phyloP scores from a whole-genome alignment of 2,888 invertebrate genomes.

The Achlya flavicornis region DNA sequence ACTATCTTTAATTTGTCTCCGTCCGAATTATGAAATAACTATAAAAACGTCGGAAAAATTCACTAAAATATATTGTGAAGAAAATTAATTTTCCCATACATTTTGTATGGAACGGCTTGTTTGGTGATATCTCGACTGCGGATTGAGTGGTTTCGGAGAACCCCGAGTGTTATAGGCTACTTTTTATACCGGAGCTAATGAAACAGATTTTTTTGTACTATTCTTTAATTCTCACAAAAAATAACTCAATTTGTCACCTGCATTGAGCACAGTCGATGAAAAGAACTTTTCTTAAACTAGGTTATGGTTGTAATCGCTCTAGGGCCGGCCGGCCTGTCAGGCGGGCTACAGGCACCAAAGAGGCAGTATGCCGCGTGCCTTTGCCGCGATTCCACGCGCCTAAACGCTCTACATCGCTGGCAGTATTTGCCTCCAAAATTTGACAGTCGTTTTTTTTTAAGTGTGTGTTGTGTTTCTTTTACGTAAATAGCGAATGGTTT shows the following conservation, averaged over 20 bases:
- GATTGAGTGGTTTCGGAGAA: too few relatives aligned
- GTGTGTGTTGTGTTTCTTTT: constrained; percentile 21
- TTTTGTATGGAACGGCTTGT: too few relatives aligned
- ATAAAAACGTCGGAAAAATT: too few relatives aligned
- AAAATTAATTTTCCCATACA: too few relatives aligned
- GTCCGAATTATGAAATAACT: too few relatives aligned
- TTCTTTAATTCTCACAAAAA: not conserved
- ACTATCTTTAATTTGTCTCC: too few relatives aligned
- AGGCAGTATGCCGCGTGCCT: constrained; percentile 46
- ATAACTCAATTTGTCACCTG: constrained; percentile 24
- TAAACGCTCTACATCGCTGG: constrained; percentile 21
- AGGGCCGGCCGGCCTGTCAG: constrained; percentile 39
- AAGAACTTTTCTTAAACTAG: constrained; percentile 29
- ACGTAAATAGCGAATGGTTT: constrained; percentile 30
- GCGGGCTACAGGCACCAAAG: constrained; percentile 19
- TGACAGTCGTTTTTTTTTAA: constrained; percentile 33
- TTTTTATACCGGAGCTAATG: too few relatives aligned
- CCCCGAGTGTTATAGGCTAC: too few relatives aligned
- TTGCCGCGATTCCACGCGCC: constrained; percentile 34
- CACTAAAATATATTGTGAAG: too few relatives aligned
- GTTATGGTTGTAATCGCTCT: constrained; percentile 27
- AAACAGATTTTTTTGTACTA: not conserved
- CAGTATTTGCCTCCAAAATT: constrained; percentile 32
- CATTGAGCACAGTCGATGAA: constrained; percentile 29
- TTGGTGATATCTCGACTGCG: too few relatives aligned